Evolutionary conservation across 2,113 vertebrate genomes (phyloP).

Genomic region (Ellobius talpinus): DNA sequence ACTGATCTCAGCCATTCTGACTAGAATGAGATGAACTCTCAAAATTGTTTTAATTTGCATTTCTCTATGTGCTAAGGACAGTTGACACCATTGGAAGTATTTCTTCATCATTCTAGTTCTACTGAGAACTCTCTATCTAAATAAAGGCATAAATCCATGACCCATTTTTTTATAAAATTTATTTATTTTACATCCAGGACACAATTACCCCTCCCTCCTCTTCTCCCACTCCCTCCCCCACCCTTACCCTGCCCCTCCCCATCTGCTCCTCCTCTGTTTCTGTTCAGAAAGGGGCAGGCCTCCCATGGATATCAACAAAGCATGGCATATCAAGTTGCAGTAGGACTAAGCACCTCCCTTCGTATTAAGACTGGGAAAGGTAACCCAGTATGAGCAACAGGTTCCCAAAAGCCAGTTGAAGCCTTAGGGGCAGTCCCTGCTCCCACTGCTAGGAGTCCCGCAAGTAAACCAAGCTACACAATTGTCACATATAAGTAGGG

Average conservation of each 20-base stretch:
- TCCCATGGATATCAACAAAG: no score
- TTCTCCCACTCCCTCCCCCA: not conserved
- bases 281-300: no score
- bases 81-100: not conserved
- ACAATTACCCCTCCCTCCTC: not conserved
- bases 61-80: not conserved
- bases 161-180: not conserved
- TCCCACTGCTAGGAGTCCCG: no score
- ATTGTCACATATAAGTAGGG: no score
- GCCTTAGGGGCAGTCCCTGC: no score
- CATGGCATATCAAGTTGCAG: no score
- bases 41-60: not conserved
- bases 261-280: not conserved
- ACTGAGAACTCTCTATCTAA: not conserved
- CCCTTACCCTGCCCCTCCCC: not conserved
- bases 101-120: not conserved
- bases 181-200: not conserved
- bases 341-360: no score
- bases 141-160: no score
- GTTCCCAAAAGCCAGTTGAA: no score
- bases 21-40: not conserved
- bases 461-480: no score
- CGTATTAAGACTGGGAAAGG: no score
- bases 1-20: not conserved
- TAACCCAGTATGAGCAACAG: no score